Percentiles rank a stretch among this genome's conserved stretches.
phyloP scores from a whole-genome alignment of 2,888 invertebrate genomes.

The Drosophila siamana region DNA sequence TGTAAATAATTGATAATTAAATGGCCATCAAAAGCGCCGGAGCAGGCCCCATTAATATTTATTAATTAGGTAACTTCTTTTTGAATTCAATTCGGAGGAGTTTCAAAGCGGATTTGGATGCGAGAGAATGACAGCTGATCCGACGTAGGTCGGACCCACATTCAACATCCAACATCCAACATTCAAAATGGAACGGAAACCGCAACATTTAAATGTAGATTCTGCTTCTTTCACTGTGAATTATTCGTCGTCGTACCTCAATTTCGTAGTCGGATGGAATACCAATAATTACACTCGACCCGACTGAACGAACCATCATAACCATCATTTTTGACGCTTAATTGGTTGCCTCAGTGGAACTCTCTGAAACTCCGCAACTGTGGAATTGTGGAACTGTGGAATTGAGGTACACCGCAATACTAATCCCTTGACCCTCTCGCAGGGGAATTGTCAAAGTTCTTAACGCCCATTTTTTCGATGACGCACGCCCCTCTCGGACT shows the following conservation, averaged over 20 bases:
- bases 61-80: constrained; percentile 51
- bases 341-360: constrained; percentile 40
- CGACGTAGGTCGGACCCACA: constrained; percentile 11
- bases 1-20: constrained; percentile 71
- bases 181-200: constrained; percentile 58
- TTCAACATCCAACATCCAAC: no score
- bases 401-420: constrained; percentile 45
- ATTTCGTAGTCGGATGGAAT: constrained; percentile 48
- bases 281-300: constrained; percentile 58
- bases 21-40: constrained; percentile 36
- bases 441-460: constrained; percentile 60
- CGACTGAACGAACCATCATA: constrained; percentile 24
- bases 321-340: constrained; percentile 65
- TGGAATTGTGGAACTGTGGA: background rate
- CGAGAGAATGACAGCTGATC: constrained; percentile 21
- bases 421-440: constrained; percentile 67
- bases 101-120: background rate
- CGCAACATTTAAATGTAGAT: constrained; percentile 53
- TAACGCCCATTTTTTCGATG: constrained; percentile 37
- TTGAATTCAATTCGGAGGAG: constrained; percentile 6
- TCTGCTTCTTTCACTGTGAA: constrained; percentile 16
- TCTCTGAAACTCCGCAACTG: constrained; percentile 1
- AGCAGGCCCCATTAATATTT: constrained; percentile 49
- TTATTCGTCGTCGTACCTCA: constrained; percentile 51
- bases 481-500: constrained; percentile 31